These are phyloP conservation scores for Propithecus perrieri DNA, from an alignment of 2,797 vertebrate species.

Conservation along the genomic window DNA sequence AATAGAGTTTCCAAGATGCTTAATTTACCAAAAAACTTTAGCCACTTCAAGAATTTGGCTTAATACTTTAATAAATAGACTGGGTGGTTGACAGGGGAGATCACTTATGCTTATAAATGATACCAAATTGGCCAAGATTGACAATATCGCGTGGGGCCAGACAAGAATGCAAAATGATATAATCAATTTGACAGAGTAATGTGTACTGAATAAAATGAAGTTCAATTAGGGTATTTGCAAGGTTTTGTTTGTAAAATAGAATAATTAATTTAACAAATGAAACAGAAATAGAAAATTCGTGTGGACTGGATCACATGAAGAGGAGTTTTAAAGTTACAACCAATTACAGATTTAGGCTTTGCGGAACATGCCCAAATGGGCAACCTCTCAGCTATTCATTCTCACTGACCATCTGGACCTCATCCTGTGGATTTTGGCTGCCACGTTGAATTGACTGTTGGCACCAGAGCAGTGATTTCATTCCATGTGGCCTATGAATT, in stretches of 20 bases:
- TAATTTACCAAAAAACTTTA: not conserved
- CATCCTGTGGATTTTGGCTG: not conserved
- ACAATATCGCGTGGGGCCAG: not conserved
- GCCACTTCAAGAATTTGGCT: conserved; percentile 38
- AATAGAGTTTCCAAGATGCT: not conserved
- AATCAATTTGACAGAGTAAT: not conserved
- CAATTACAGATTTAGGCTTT: not conserved
- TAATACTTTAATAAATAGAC: conserved; percentile 41
- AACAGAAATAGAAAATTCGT: conserved; percentile 1
- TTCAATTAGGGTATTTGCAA: not conserved
- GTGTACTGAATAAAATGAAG: not conserved
- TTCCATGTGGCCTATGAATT: not conserved
- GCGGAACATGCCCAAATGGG: not conserved
- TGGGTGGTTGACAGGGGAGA: not conserved
- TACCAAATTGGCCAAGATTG: conserved; percentile 16
- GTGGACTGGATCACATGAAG: not conserved
- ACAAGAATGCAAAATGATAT: not conserved
- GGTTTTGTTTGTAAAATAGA: conserved; percentile 23
- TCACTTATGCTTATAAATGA: conserved; percentile 16
- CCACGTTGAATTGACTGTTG: not conserved
- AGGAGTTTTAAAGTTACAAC: conserved; percentile 19
- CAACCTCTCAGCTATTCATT: not conserved
- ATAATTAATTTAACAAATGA: conserved; percentile 52
- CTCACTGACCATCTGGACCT: not conserved
- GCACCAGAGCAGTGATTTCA: not conserved